These are phyloP conservation scores for Crepidodera aurea DNA, from an alignment of 2,888 invertebrate species.

Conservation along the genomic window DNA sequence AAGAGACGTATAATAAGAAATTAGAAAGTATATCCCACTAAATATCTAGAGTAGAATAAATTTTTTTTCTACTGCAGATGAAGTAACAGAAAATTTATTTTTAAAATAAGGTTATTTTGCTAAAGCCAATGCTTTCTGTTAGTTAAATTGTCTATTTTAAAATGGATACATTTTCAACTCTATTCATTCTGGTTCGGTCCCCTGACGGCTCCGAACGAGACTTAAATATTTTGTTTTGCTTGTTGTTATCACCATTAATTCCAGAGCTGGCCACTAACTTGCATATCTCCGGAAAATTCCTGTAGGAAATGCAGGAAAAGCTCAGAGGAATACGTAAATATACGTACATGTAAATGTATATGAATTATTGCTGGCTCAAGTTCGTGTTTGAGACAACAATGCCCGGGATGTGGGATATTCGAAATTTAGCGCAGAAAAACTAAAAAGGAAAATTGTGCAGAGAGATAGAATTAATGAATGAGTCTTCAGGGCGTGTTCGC, in stretches of 20 bases:
- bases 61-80: no score
- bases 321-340: conserved; percentile 21
- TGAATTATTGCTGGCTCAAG: conserved; percentile 22
- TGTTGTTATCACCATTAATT: conserved; percentile 17
- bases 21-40: no score
- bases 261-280: conserved; percentile 20
- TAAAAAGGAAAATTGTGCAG: no score
- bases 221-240: conserved; percentile 1
- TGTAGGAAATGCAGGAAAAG: conserved; percentile 22
- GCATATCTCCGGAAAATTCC: conserved; percentile 26
- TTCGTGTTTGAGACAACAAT: conserved; percentile 14
- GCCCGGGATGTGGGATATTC: neutral
- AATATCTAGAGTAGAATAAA: no score
- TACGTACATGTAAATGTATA: conserved; percentile 26
- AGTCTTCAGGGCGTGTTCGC: no score
- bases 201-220: neutral
- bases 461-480: no score
- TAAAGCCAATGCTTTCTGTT: no score
- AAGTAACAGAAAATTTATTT: no score
- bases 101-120: no score
- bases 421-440: neutral
- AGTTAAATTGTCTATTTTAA: no score
- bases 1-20: no score
- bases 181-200: neutral
- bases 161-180: no score